Base-by-base conservation (phyloP, 2,888 invertebrate genomes). In the Phengaris alcon region DNA sequence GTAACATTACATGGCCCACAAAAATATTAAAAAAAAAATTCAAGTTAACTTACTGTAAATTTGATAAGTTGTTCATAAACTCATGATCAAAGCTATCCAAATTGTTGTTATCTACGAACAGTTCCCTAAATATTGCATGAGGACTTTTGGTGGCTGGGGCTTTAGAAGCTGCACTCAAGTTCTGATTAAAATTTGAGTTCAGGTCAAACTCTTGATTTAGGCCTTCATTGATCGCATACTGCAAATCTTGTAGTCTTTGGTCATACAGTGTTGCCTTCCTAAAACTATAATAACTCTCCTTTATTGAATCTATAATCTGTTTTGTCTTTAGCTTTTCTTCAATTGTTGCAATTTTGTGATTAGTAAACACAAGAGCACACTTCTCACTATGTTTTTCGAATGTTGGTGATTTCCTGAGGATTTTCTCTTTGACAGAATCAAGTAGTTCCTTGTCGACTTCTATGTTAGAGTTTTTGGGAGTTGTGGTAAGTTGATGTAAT, bases 401-500 rank as follows among this genome's bases (percentile, higher is more conserved):
- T 59, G 81, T 78, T 46, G 78, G 76, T 68, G 82, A 35, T 81
- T 90, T 89, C 76, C 89, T 90, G 48, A 91, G 80, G 72, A 94
- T 85, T 79, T 90, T 89, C 64, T 94, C 91, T 80, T 89, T 92
- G 1, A 94, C 86, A 79, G 86, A 87, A 81, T 89, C 84, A 6
- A 94, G 81, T 64, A 94, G 79, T 78, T 94, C 93, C 22, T 88
- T 83, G 78, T 93, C 94, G 13, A 94, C 89, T 82, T 89, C 88
- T 46, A 83, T 83, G 52, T 87, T 84, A 64, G 81, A 75, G 59
- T 82, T 87, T 75, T 87, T 88, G 0, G 75, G 13, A 68, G 85
- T 88, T 75, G 80, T 83, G 77, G 94, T 94, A 35, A 95, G 84
- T 84, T 94, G 94, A 82, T 95, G 94, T 6, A 95, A 85, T 82